A percentile compares a stretch with the other conserved stretches of the same genome.
Conservation (phyloP, 2,888 invertebrate species). For the Amphiduros pacificus region DNA sequence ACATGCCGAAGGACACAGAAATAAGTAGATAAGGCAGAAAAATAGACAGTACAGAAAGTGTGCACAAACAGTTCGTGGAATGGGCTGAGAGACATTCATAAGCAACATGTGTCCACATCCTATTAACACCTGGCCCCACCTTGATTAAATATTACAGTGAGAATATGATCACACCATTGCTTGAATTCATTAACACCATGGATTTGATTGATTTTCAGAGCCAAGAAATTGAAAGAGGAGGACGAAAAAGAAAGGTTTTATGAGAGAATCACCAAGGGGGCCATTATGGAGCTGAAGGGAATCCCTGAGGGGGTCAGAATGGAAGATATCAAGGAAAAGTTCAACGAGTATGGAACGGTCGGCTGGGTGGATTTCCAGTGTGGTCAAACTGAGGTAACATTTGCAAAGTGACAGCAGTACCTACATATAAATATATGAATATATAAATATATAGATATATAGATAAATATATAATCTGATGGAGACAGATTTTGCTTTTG, state of each 20-base stretch:
- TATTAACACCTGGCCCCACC: too few species aligned
- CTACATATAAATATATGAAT: not conserved
- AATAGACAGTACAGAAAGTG: too few species aligned
- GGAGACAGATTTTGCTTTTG: too few species aligned
- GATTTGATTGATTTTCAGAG: not conserved
- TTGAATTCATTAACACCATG: not conserved
- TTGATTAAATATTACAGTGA: too few species aligned
- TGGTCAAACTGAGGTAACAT: conserved; percentile 69
- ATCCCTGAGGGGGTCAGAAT: conserved; percentile 56
- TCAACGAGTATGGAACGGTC: conserved; percentile 62
- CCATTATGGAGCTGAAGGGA: conserved; percentile 18
- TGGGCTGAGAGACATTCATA: too few species aligned
- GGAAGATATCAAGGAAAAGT: conserved; percentile 72
- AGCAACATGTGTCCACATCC: not conserved
- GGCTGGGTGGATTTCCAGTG: conserved; percentile 77
- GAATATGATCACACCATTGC: not conserved
- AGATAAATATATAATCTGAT: too few species aligned
- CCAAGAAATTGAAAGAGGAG: conserved; percentile 6
- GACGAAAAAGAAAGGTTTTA: conserved; percentile 15
- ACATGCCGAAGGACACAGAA: too few species aligned
- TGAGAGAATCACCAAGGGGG: conserved; percentile 21
- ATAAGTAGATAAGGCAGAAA: too few species aligned
- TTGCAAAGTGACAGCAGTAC: not conserved
- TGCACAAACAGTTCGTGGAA: too few species aligned
- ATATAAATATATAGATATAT: too few species aligned